Evolutionary conservation across 2,113 vertebrate genomes (phyloP).

Genomic region (Helogale parvula): DNA sequence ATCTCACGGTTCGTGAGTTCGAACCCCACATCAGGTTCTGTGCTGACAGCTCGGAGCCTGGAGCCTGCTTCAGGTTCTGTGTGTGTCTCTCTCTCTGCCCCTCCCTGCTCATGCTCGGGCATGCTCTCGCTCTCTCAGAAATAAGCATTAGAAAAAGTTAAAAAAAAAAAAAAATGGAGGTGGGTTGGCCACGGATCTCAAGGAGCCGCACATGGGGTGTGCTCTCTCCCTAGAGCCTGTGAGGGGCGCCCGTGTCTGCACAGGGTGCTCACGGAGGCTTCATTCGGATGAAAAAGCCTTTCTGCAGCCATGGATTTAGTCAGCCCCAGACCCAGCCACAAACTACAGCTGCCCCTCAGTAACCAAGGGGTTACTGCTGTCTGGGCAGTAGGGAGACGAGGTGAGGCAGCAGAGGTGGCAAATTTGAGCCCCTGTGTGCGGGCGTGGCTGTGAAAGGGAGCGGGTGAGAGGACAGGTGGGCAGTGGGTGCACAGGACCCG

Average conservation of each 20-base stretch:
- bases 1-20: too few species aligned
- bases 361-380: background rate
- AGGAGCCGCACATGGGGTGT: background rate
- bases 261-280: background rate
- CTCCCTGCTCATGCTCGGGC: too few species aligned
- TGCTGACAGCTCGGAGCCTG: too few species aligned
- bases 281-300: background rate
- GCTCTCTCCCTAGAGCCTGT: background rate
- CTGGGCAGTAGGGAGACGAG: background rate
- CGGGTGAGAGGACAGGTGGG: background rate
- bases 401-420: background rate
- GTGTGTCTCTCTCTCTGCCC: too few species aligned
- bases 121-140: too few species aligned
- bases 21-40: too few species aligned
- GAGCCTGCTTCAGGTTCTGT: too few species aligned
- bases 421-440: background rate
- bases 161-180: too few species aligned
- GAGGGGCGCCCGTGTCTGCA: background rate
- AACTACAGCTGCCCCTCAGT: background rate
- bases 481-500: too few species aligned
- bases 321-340: background rate
- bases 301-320: accelerated
- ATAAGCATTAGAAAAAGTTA: too few species aligned
- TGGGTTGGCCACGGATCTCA: background rate
- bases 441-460: background rate